Base-by-base conservation (phyloP, 2,797 vertebrate species). In the Sebastolobus alascanus region DNA sequence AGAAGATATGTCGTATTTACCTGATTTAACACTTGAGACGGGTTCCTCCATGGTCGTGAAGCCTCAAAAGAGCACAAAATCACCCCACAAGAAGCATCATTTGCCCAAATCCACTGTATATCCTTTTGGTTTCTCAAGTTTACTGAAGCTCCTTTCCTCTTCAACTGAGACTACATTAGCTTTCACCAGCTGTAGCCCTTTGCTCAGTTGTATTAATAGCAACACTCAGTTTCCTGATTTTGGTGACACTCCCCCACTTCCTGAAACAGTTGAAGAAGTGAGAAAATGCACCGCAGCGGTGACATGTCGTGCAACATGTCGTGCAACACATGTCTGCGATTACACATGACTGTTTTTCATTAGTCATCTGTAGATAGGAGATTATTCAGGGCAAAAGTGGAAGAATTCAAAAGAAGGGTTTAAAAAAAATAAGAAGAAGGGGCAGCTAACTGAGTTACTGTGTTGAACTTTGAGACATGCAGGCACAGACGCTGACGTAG, bases 171-270 rank as follows among this genome's bases (percentile, higher is more conserved):
- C 72, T 43, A 29, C 56, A 77, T 67, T n/a, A 59, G 85, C 86
- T 84, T 83, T 92, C 77, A 86, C 79, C 83, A 79, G 61, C 87
- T 61, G 56, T 1, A 78, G 73, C 78, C n/a, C 77, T 82, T 68
- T 79, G 76, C 81, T 81, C 87, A 9, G 88, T 72, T 25, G 83
- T 95, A 95, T 94, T 88, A 94, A 95, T 95, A 96, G 93, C 90
- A 89, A 84, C 86, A 71, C 85, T 89, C 86, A 82, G 86, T 96
- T 96, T 96, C 96, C 96, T 96, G 94, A 94, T 95, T 91, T 92
- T 87, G 86, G 88, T 87, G 83, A 87, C 85, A 85, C 88, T 79
- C 85, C 87, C 91, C 87, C 90, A 96, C 95, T 96, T 96, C 96
- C 96, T 96, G 94, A 93, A 96, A 95, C 85, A 70, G 86, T 68